Base-by-base conservation (phyloP, 1,140 invertebrate genomes). In the Drosophila seguyi region DNA sequence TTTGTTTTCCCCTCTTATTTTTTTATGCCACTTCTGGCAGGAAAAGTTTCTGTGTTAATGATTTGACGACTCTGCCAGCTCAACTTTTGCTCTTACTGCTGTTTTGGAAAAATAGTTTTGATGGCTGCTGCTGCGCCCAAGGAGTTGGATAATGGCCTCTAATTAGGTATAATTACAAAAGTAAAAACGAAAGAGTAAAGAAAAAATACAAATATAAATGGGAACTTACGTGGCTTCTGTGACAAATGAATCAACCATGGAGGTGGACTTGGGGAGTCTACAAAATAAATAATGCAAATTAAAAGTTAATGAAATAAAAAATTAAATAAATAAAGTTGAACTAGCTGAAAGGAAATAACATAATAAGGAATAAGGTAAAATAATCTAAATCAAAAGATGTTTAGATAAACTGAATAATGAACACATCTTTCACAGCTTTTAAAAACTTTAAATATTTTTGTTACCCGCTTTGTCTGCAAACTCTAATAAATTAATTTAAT, bases 191-290 rank as follows among this genome's bases (percentile, higher is more conserved):
- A 59, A 67, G 14, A 48, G 48, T n/a, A 38, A 44, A 29, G 27
- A 4, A 18, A 27, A 72, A 55, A 31, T 16, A 41, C 25, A 73
- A 34, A 20, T 29, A 39, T 25, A 45, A 58, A 34, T 6, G 42
- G 0, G 8, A 60, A 92, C 91, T 92, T 91, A 92, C 91, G 91
- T 86, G 72, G 91, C 91, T 81, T 92, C 91, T 62, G 44, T 83
- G 44, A 92, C 76, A 44, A 92, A 61, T 45, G 91, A 92, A 75
- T 92, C 87, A 81, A 92, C 91, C 55, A 92, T 44, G 44, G 79
- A 90, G 48, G 44, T 20, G 36, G 86, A 79, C 53, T 81, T 84
- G 58, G 85, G 78, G 13, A 79, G 34, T 42, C 85, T 88, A 87
- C 39, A 79, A 78, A 13, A 53, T 34, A 65, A 73, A 20, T 20